Conservation (phyloP, 2,797 vertebrate species). For the Potorous gilbertii region DNA sequence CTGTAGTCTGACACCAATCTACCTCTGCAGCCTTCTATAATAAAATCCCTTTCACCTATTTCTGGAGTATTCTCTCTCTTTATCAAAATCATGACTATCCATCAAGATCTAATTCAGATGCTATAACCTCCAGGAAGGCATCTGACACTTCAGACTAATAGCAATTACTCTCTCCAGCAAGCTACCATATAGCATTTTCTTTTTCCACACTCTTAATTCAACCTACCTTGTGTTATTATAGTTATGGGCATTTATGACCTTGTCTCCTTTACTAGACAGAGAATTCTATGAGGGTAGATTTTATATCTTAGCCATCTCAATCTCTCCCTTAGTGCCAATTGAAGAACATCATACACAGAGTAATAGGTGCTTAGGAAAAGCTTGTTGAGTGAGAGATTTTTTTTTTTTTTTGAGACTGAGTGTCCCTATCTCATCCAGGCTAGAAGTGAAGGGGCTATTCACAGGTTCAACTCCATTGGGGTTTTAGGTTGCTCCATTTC, state of each 20-base stretch:
- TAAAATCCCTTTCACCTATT: no score
- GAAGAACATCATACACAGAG: neutral
- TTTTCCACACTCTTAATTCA: neutral
- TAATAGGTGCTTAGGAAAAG: neutral
- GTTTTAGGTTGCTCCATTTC: neutral
- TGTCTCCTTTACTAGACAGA: neutral
- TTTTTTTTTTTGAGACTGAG: neutral
- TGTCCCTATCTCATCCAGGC: neutral
- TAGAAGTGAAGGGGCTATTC: neutral
- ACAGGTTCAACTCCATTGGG: neutral
- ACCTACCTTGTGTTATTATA: neutral
- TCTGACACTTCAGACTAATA: neutral
- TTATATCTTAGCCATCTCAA: neutral
- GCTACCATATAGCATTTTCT: neutral
- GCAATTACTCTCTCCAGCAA: neutral
- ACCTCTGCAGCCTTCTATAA: no score
- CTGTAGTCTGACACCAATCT: no score
- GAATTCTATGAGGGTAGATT: neutral
- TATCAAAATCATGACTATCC: neutral
- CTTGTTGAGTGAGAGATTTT: neutral
- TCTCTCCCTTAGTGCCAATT: neutral
- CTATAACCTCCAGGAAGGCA: neutral
- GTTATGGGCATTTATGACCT: neutral
- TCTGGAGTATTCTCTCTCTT: no score
- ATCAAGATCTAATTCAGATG: neutral